phyloP scores from a whole-genome alignment of 2,888 invertebrate species.

The Xestobium rufovillosum region DNA sequence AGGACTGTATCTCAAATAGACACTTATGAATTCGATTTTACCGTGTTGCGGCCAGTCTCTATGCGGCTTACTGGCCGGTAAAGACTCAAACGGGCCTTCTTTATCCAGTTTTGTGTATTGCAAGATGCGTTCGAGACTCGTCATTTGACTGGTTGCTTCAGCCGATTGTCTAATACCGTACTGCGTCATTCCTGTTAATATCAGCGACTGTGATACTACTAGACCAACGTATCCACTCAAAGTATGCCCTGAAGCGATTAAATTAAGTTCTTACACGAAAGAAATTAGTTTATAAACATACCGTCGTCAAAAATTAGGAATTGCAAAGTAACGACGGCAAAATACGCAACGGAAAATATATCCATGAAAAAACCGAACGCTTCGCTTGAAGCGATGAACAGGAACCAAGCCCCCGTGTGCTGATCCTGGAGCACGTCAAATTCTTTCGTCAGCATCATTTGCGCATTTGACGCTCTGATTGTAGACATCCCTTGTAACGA shows the following conservation, averaged over 20 bases:
- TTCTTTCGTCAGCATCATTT: constrained; percentile 64
- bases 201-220: constrained; percentile 63
- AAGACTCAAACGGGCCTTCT: constrained; percentile 59
- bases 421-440: constrained; percentile 67
- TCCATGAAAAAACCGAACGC: constrained; percentile 61
- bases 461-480: constrained; percentile 71
- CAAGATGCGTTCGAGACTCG: constrained; percentile 72
- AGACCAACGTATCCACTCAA: constrained; percentile 63
- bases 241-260: constrained; percentile 43
- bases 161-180: constrained; percentile 73
- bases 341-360: constrained; percentile 54
- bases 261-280: neutral
- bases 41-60: constrained; percentile 57
- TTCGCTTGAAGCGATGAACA: constrained; percentile 53
- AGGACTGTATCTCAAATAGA: constrained; percentile 56
- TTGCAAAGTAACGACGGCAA: constrained; percentile 55
- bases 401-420: constrained; percentile 56
- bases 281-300: constrained; percentile 32
- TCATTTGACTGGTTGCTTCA: constrained; percentile 71
- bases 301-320: constrained; percentile 55
- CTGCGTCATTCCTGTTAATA: constrained; percentile 73
- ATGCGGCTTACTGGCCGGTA: constrained; percentile 42
- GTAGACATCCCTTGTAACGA: constrained; percentile 80
- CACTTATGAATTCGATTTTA: constrained; percentile 51
- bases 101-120: constrained; percentile 69